Conservation (phyloP, 2,797 vertebrate genomes). For the Scarus forsteni region DNA sequence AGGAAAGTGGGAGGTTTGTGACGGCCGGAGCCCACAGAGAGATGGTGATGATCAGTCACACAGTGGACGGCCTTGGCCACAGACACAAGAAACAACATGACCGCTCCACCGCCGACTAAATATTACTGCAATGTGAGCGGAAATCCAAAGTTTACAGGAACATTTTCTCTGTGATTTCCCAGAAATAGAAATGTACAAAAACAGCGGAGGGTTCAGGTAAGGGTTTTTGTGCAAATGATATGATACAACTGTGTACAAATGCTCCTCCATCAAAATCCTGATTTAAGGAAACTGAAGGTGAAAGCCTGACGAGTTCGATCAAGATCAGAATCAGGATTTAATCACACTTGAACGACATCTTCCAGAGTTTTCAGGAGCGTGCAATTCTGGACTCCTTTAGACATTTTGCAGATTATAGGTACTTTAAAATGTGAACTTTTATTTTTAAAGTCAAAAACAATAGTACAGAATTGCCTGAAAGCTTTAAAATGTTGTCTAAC, state of each 20-base stretch:
- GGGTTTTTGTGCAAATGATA: not conserved
- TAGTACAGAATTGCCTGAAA: no score
- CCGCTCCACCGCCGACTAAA: conserved; percentile 19
- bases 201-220: conserved; percentile 1
- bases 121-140: conserved; percentile 46
- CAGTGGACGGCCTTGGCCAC: conserved; percentile 47
- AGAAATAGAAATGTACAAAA: conserved; percentile 20
- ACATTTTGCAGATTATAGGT: no score
- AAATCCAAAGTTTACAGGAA: conserved; percentile 60
- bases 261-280: no score
- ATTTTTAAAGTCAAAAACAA: no score
- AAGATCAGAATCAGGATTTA: no score
- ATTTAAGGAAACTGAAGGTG: no score
- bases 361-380: no score
- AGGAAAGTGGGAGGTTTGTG: conserved; percentile 58
- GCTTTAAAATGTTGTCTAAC: no score
- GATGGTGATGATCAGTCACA: conserved; percentile 49
- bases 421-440: no score
- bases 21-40: conserved; percentile 66
- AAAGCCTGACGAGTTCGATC: no score
- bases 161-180: conserved; percentile 28
- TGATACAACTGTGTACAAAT: conserved; percentile 1
- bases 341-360: no score
- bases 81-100: conserved; percentile 30
- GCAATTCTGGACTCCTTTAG: no score